Base-by-base conservation (phyloP, 2,113 vertebrate genomes). In the Microcebus tavaratra region DNA sequence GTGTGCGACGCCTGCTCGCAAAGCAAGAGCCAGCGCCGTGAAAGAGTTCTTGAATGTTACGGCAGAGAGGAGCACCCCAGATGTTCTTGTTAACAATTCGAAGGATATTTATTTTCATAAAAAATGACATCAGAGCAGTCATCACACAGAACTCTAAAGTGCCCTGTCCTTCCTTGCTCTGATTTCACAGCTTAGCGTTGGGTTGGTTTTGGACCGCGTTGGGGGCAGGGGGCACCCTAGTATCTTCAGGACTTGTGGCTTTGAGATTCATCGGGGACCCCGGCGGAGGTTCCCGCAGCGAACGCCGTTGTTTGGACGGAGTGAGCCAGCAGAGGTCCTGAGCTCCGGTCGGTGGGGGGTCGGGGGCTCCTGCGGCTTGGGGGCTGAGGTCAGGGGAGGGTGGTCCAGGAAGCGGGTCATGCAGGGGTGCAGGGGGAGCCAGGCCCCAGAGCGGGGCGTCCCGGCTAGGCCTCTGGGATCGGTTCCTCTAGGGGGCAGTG, bases 401-500 rank as follows among this genome's bases (percentile, higher is more conserved):
- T 12, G 11, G 61, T 48, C 57, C 1, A 11, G 31, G 90, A 15
- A 34, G 29, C 42, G 5, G 31, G 57, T 79, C 12, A 7, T 5
- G 23, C 6, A 0, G 21, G 34, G 65, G 12, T 14, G 5, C 1
- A 0, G 18, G 27, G 25, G 67, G 67, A 39, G 27, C 48, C 2
- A 14, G 17, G 17, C 14, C 0, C 5, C 31, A 2, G 63, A 12
- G 5, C 11, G 13, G 8, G 7, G 70, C 55, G 5, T 10, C 13
- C 25, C 9, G 45, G 17, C 31, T 0, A 39, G 50, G 34, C 55
- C 45, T 34, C 59, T 1, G 25, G 21, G 0, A 27, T 0, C 29
- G 0, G 14, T 8, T 91, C 98, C 98, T 98, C 97, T 97, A 98
- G 98, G 72, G 97, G 98, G 98, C 98, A 97, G 96, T 80, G 67